Evolutionary conservation across 1,140 invertebrate genomes (phyloP).

Genomic region (Pseudachorutes palmiensis): DNA sequence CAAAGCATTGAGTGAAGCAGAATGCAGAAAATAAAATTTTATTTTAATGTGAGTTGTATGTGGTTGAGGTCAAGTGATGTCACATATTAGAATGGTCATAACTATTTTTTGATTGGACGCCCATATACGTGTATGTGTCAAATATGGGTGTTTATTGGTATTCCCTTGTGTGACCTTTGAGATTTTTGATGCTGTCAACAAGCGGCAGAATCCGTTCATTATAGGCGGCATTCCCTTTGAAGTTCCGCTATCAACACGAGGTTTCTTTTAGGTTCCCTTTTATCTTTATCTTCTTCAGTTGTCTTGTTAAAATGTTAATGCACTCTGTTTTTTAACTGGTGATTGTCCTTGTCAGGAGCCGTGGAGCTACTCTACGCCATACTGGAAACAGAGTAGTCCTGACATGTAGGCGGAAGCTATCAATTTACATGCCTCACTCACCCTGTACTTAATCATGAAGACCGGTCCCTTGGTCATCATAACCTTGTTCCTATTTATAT

Average conservation of each 20-base stretch:
- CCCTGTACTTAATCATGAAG: neutral
- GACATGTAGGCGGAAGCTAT: neutral
- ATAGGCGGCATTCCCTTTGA: conserved; percentile 9
- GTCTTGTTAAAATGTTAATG: neutral
- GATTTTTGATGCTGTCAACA: conserved; percentile 5
- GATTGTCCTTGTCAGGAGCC: too few relatives aligned
- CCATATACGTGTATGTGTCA: too few relatives aligned
- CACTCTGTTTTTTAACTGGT: neutral
- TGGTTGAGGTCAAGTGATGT: too few relatives aligned
- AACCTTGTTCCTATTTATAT: neutral
- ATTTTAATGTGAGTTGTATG: too few relatives aligned
- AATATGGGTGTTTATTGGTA: too few relatives aligned
- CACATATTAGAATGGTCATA: too few relatives aligned
- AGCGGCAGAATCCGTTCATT: neutral
- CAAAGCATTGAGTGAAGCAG: too few relatives aligned
- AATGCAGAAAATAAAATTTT: too few relatives aligned
- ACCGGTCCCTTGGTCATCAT: neutral
- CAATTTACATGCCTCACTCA: neutral
- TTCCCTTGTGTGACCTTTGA: too few relatives aligned
- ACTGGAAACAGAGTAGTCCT: too few relatives aligned
- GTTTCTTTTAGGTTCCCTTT: neutral
- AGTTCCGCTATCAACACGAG: conserved; percentile 1
- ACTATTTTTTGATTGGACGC: too few relatives aligned
- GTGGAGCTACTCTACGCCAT: too few relatives aligned
- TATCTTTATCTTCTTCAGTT: neutral